Evolutionary conservation across 2,888 invertebrate species (phyloP), one percentile per base, ranked within the genome.

Genomic region (Philereme vetulata): DNA sequence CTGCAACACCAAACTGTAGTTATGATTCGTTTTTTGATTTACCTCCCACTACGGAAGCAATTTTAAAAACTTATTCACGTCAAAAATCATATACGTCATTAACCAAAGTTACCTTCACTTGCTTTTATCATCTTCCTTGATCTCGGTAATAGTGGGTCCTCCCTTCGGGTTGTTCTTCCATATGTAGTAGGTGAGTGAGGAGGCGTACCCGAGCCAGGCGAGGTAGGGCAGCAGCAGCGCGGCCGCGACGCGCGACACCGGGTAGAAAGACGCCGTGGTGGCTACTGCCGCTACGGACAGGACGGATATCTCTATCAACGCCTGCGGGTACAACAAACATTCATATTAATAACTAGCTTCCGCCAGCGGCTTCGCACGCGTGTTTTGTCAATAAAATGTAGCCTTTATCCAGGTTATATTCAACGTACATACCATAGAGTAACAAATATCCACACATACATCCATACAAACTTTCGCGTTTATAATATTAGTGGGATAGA

Each of bases 121-220:
- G 33, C 48, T 71, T 54, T 72, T 74, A 9, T 62, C 62, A 7
- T 67, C 66, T 4, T 70, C 70, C 36, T 63, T 67, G 59, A 67
- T 52, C 50, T 66, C 67, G 5, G 66, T 64, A 56, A 68, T 44
- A 21, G 43, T 60, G 9, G 65, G 57, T 6, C 51, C 44, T 7
- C 43, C 47, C 9, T 77, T 71, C 4, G 85, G 84, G 75, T 91
- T 91, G 74, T 89, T 85, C 81, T 75, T 85, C 88, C 88, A 90
- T 43, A 90, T 78, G 76, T 85, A 87, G 71, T 88, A 85, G 1
- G 76, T 61, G 4, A 92, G 76, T 0, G 89, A 77, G 64, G 75
- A 76, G 43, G 90, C 90, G 54, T 84, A 88, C 0, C 78, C 81
- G 40, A 92, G 70, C 90, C 90, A 91, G 0, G 86, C 89, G 7